Evolutionary conservation across 2,888 invertebrate species (phyloP), one percentile per base, ranked within the genome.

Genomic region (Papilio gigon): DNA sequence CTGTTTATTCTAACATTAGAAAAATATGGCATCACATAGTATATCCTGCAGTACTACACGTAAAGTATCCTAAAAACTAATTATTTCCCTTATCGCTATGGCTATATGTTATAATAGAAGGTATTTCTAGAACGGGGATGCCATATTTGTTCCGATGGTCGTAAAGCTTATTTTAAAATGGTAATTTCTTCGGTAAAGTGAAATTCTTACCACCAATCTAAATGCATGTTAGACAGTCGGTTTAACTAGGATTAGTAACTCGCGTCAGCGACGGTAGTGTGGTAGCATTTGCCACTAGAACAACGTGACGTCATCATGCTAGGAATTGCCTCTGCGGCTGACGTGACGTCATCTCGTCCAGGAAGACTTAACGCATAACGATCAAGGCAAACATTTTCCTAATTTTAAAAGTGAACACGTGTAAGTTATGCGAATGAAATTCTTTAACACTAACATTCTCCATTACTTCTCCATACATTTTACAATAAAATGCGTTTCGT

Each of bases 211-310:
- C 84, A 84, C 81, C 84, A 84, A 86, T 79, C 77, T 90, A 91
- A 90, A 90, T 90, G 90, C 90, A 88, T 77, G 75, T 83, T 82
- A 79, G 84, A 88, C 88, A 87, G 87, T 88, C 87, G 78, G 77
- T 81, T 85, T 76, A 74, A 75, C 71, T 76, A 72, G 73, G 74
- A 30, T 72, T 71, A 60, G 33, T 42, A 40, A 30, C 64, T 71
- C 59, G 42, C 17, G 56, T 22, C 20, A 61, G 65, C 71, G 42
- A 65, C 70, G 80, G 85, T 85, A 88, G 88, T 89, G 88, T 84
- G 84, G 86, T 84, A 89, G 89, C 90, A 86, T 82, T 82, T 75
- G 79, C 22, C 20, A 12, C 12, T 12, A 11, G 11, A 14, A 11
- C 47, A 4, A 8, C 47, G 22, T 22, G 67, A 72, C 67, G 62